Evolutionary conservation across 2,113 vertebrate species (phyloP).

Genomic region (Philantomba maxwellii): DNA sequence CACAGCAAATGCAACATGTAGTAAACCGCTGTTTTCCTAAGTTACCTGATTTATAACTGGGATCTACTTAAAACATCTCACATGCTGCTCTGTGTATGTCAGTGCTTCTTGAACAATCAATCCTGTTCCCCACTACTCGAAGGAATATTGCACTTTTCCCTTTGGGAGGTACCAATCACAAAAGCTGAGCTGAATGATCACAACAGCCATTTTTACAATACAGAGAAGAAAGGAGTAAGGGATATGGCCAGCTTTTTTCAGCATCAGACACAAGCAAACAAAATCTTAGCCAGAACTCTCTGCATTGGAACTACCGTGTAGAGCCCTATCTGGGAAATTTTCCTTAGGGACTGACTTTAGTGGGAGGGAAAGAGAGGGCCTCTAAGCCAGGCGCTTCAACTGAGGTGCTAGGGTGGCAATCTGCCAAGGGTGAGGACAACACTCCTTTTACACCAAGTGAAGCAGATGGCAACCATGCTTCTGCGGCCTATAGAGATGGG

Average conservation of each 20-base stretch:
- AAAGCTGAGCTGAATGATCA: slow-evolving; percentile 57
- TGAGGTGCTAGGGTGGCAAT: slow-evolving; percentile 13
- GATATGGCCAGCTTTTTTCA: slow-evolving; percentile 33
- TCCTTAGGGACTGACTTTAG: slow-evolving; percentile 31
- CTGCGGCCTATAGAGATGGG: background rate
- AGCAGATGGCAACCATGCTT: background rate
- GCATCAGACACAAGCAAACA: slow-evolving; percentile 57
- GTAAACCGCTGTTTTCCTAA: slow-evolving; percentile 12
- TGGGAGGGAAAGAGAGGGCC: slow-evolving; percentile 45
- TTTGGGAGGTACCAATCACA: slow-evolving; percentile 58
- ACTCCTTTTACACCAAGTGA: slow-evolving; percentile 32
- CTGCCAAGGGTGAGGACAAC: slow-evolving; percentile 26
- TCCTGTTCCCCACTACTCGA: slow-evolving; percentile 30
- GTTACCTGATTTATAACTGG: background rate
- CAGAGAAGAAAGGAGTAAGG: slow-evolving; percentile 44
- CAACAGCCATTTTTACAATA: slow-evolving; percentile 59
- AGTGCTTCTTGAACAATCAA: slow-evolving; percentile 35
- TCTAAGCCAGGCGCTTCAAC: slow-evolving; percentile 24
- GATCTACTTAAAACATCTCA: slow-evolving; percentile 39
- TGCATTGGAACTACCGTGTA: slow-evolving; percentile 21
- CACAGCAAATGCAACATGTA: slow-evolving; percentile 36
- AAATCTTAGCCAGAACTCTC: slow-evolving; percentile 41
- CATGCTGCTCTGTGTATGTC: slow-evolving; percentile 59
- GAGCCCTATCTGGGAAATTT: slow-evolving; percentile 24
- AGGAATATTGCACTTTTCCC: slow-evolving; percentile 64